Evolutionary conservation across 2,113 vertebrate species (phyloP).

Genomic region (Podilymbus podiceps): DNA sequence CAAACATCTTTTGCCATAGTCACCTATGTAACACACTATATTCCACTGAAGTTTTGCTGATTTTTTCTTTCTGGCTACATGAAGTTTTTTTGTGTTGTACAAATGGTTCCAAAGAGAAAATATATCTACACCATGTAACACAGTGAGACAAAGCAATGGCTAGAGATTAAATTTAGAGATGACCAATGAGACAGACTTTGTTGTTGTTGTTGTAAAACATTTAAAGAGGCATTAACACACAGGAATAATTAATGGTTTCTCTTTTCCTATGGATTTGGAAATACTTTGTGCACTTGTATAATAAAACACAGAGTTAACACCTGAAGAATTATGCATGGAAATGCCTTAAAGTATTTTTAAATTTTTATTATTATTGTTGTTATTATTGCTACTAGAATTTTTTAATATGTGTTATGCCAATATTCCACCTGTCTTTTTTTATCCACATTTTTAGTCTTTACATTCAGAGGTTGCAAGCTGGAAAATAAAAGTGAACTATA

Average conservation of each 20-base stretch:
- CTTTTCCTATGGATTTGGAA: neutral
- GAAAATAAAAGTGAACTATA: constrained; percentile 44
- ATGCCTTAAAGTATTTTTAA: neutral
- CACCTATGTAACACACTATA: neutral
- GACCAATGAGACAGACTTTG: neutral
- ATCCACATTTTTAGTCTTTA: neutral
- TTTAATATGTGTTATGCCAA: neutral
- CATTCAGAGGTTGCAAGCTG: neutral
- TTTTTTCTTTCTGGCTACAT: neutral
- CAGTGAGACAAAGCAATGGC: neutral
- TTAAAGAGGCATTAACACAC: neutral
- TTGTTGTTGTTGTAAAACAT: neutral
- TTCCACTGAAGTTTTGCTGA: neutral
- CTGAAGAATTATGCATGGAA: neutral
- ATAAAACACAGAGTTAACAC: neutral
- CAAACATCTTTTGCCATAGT: neutral
- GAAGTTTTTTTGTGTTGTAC: neutral
- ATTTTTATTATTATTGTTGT: neutral
- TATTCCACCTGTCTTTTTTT: neutral
- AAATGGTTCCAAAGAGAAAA: neutral
- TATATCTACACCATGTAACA: neutral
- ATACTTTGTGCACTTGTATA: neutral
- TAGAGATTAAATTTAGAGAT: neutral
- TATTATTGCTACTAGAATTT: neutral
- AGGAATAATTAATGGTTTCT: neutral